A percentile compares a stretch with the other conserved stretches of the same genome.
These are phyloP conservation scores for Sogatella furcifera DNA, from an alignment of 1,140 invertebrate genomes.

Conservation along the genomic window DNA sequence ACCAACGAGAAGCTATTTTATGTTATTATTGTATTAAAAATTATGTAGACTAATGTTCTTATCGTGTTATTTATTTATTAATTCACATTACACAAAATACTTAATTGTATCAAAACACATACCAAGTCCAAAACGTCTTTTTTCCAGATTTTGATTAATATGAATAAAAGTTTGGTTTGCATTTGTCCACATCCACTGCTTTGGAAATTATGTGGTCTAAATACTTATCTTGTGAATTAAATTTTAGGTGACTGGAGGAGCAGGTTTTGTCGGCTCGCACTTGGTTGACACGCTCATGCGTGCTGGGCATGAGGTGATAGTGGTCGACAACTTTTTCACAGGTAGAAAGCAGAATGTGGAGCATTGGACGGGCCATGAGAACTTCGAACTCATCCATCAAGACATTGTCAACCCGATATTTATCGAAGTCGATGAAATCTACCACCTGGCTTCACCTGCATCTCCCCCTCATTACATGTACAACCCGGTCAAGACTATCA, in stretches of 20 bases:
- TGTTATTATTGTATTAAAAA: too few species aligned
- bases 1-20: too few species aligned
- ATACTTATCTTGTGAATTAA: too few species aligned
- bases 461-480: conserved; percentile 99
- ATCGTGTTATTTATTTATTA: too few species aligned
- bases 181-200: too few species aligned
- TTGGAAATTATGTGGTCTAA: too few species aligned
- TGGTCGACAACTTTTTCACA: conserved; percentile 97
- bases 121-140: too few species aligned
- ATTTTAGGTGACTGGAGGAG: conserved; percentile 60
- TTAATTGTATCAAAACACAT: too few species aligned
- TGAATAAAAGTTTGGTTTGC: too few species aligned
- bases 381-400: conserved; percentile 98
- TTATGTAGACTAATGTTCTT: too few species aligned
- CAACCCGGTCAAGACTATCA: conserved; percentile 99
- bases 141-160: too few species aligned
- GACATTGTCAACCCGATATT: conserved; percentile 97
- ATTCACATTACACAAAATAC: too few species aligned
- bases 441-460: conserved; percentile 96
- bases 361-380: conserved; percentile 97
- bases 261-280: conserved; percentile 98
- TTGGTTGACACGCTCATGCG: conserved; percentile 91
- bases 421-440: conserved; percentile 98
- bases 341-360: conserved; percentile 94
- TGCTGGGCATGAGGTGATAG: conserved; percentile 95